These are phyloP conservation scores for Agonopterix heracliana DNA, from an alignment of 2,888 invertebrate genomes.

Conservation along the genomic window DNA sequence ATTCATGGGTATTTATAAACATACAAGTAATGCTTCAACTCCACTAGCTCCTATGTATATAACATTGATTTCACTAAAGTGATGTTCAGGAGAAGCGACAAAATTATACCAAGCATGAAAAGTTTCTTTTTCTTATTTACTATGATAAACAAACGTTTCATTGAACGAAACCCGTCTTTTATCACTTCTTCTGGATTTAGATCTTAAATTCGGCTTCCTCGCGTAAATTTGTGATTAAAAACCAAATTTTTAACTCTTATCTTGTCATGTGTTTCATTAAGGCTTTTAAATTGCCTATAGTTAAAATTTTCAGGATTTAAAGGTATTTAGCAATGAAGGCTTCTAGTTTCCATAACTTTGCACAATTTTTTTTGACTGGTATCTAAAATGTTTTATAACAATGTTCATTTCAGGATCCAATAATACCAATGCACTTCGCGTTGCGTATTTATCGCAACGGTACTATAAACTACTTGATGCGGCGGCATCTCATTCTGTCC, in stretches of 20 bases:
- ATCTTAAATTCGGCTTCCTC: constrained; percentile 43
- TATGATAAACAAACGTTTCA: no score
- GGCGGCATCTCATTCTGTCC: constrained; percentile 93
- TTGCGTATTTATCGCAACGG: constrained; percentile 94
- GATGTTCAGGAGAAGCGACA: no score
- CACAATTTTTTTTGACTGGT: neutral
- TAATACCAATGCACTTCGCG: constrained; percentile 95
- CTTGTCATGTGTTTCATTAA: constrained; percentile 1
- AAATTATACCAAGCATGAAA: no score
- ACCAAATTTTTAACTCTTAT: constrained; percentile 8
- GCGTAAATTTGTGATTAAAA: constrained; percentile 16
- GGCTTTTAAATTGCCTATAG: neutral
- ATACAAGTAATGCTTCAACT: constrained; percentile 49
- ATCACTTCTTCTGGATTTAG: constrained; percentile 17
- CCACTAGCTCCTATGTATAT: constrained; percentile 41
- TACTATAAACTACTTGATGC: constrained; percentile 95
- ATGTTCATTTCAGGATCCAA: constrained; percentile 80
- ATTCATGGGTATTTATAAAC: constrained; percentile 60
- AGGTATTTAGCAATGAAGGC: constrained; percentile 2
- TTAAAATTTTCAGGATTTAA: neutral
- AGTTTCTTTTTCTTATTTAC: no score
- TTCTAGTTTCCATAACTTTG: constrained; percentile 6
- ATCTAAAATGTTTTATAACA: neutral
- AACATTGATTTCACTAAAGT: constrained; percentile 27
- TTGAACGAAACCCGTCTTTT: no score